phyloP scores from a whole-genome alignment of 1,140 invertebrate species.

The Campodea augens region DNA sequence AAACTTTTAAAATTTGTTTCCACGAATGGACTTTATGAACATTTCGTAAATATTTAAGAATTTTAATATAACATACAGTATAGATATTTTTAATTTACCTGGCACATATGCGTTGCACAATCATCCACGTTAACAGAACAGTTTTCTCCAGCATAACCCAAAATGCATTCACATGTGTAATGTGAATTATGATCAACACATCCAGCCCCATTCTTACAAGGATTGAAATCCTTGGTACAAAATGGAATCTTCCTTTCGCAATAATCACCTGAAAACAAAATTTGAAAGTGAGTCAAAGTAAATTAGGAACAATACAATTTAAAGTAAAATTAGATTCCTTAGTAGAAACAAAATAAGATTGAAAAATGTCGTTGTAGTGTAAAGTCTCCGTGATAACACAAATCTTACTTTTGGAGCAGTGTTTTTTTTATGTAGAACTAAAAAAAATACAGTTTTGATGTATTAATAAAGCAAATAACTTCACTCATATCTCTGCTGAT shows the following conservation, averaged over 20 bases:
- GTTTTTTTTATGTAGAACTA: no score
- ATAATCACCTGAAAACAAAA: conserved; percentile 40
- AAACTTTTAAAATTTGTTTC: no score
- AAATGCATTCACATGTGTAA: conserved; percentile 78
- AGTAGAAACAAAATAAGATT: conserved; percentile 3
- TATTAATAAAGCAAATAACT: no score
- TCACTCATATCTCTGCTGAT: no score
- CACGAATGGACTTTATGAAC: background rate
- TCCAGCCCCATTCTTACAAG: conserved; percentile 77
- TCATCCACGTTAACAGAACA: conserved; percentile 86
- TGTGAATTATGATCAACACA: conserved; percentile 75
- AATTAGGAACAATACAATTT: no score
- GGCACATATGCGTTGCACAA: conserved; percentile 78
- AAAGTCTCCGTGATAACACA: no score
- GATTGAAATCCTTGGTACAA: conserved; percentile 74
- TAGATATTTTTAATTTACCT: conserved; percentile 28
- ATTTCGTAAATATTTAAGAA: background rate
- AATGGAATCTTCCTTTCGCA: conserved; percentile 86
- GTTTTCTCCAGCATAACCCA: conserved; percentile 78
- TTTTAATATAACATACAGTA: background rate
- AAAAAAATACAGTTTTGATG: background rate
- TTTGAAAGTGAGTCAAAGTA: no score
- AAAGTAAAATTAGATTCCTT: no score
- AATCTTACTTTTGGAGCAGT: no score
- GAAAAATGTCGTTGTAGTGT: background rate